phyloP scores from a whole-genome alignment of 2,888 invertebrate genomes.

The Limnephilus auricula region DNA sequence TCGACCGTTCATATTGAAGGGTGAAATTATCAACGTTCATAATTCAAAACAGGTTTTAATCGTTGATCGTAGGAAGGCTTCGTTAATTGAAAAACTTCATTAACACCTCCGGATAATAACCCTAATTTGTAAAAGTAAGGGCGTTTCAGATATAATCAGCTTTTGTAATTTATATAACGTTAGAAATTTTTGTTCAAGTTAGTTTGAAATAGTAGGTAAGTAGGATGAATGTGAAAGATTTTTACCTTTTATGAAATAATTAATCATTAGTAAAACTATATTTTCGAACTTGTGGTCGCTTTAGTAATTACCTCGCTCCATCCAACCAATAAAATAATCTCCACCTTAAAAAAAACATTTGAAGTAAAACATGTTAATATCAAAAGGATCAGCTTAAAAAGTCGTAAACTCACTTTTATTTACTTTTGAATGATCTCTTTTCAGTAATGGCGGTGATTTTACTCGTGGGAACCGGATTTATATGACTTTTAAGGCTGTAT shows the following conservation, averaged over 20 bases:
- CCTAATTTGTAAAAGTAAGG: background rate
- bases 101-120: slow-evolving; percentile 2
- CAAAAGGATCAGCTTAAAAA: background rate
- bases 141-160: background rate
- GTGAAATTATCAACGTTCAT: background rate
- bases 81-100: slow-evolving; percentile 2
- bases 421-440: background rate
- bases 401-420: background rate
- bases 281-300: background rate
- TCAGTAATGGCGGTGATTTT: background rate
- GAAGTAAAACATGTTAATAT: background rate
- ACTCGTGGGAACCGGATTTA: background rate
- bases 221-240: background rate
- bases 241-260: background rate
- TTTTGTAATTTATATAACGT: background rate
- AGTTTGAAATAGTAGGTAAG: background rate
- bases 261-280: background rate
- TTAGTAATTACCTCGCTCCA: background rate
- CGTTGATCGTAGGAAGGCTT: background rate
- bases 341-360: background rate
- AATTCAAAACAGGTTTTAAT: background rate
- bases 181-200: background rate
- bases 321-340: background rate
- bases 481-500: background rate
- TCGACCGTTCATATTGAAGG: background rate